These are phyloP conservation scores for Edolisoma coerulescens DNA, from an alignment of 2,113 vertebrate genomes.

Conservation along the genomic window DNA sequence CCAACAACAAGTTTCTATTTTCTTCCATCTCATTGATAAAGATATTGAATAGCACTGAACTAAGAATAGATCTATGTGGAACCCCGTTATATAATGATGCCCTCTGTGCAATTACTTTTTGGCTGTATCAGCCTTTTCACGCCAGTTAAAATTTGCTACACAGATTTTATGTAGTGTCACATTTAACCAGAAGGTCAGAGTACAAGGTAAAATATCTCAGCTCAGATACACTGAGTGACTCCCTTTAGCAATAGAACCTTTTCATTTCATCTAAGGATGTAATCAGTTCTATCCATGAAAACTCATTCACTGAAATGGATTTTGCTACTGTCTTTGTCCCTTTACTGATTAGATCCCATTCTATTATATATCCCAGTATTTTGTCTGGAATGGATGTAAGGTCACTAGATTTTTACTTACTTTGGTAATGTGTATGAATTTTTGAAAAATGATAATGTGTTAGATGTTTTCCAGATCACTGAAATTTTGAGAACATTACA, in stretches of 20 bases:
- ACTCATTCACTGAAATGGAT: constrained; percentile 2
- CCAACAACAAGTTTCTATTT: constrained; percentile 68
- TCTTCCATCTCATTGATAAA: constrained; percentile 67
- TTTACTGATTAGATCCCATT: neutral
- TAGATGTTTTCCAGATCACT: neutral
- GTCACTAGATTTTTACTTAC: neutral
- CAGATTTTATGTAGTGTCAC: constrained; percentile 19
- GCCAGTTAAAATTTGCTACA: constrained; percentile 18
- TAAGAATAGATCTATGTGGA: constrained; percentile 62
- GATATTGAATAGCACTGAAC: constrained; percentile 59
- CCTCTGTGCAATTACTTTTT: constrained; percentile 60
- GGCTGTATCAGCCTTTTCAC: constrained; percentile 37
- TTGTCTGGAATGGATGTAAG: neutral
- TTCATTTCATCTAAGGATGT: neutral
- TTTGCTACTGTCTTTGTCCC: neutral
- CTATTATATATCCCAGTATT: neutral
- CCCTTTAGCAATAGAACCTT: constrained; percentile 27
- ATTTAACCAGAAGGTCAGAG: constrained; percentile 51
- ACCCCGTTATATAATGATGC: constrained; percentile 59
- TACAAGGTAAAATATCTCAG: constrained; percentile 12
- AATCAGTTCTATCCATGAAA: constrained; percentile 24
- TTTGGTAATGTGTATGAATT: neutral
- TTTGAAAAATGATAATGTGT: neutral
- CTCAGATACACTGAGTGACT: neutral
- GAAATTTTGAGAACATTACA: neutral